Base-by-base conservation (phyloP, 2,113 vertebrate species). In the Chionodraco myersi region DNA sequence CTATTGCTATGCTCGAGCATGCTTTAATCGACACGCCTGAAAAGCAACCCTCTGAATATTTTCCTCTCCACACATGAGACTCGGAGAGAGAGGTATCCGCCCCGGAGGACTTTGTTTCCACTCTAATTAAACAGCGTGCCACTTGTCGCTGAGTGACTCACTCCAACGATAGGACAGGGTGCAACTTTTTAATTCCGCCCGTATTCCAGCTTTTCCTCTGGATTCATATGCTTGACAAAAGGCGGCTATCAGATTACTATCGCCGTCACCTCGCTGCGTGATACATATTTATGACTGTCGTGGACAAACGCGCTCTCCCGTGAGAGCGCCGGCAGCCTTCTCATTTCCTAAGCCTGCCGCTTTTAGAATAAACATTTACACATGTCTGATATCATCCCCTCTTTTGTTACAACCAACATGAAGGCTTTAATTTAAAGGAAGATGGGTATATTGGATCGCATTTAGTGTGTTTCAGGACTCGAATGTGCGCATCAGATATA, bases 241-340 rank as follows among this genome's bases (percentile, higher is more conserved):
- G 62, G 47, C 64, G 54, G 72, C 61, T 59, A 52, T 84, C 76
- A 75, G 90, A 92, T 92, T 88, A 85, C 68, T 76, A 92, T 91
- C 77, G 14, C 75, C 78, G 73, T 88, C 89, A 84, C 90, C 84
- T 70, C 62, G 16, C 84, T 67, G 70, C 60, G 51, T 41, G 72
- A 91, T 94, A 86, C 84, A 93, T 93, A 94, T 94, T 94, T 91
- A 93, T 93, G 85, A 87, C 75, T 72, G 79, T 68, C 86, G 78
- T 15, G 76, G 89, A 87, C 73, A 78, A 91, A 88, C 74, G 72
- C 61, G 77, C 47, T 51, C 67, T 80, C 75, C 79, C 62, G 23
- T 41, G 67, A 1, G 53, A 73, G 75, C 63, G 59, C 65, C 57
- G 54, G 77, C 83, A 70, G 71, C 61, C 54, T 64, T 92, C 91